Evolutionary conservation across 2,113 vertebrate genomes (phyloP), one percentile per base, ranked within the genome.

Genomic region (Numida meleagris): DNA sequence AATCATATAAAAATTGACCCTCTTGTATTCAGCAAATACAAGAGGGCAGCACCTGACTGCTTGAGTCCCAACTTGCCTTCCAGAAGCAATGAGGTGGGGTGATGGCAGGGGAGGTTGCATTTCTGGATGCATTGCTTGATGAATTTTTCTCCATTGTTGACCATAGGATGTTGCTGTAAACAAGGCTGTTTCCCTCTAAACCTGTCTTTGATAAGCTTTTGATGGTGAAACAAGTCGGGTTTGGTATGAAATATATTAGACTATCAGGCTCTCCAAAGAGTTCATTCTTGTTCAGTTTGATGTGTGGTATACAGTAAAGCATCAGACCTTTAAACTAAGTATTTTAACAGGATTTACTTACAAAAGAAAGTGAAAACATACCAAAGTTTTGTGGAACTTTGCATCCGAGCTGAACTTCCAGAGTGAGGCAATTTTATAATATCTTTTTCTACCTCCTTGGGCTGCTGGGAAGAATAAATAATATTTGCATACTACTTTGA

Each of bases 401-500:
- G 36, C 33, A 67, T 72, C 72, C 68, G 58, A 76, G 78, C 57
- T 53, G 58, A 92, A 74, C 71, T 91, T 74, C n/a, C 75, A 82
- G 71, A 36, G 11, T 78, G 51, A 76, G 66, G 53, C 74, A 82
- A 3, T 90, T 90, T 70, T 91, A n/a, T 78, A 75, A 84, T 89
- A 72, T 61, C 58, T 77, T 88, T 40, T 72, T 80, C 53, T 94
- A 43, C 75, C n/a, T 92, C 62, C 45, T 73, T 87, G 72, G 66
- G 59, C 58, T 85, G 29, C 71, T 76, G 27, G 50, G 53, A 86
- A 61, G 58, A 72, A 51, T 93, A 89, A 89, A 68, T 95, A 86
- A 75, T 76, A 55, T 79, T 92, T 94, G 81, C n/a, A 3, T 79
- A 51, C 36, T 87, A 78, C 89, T 91, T 88, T 92, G 62, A 93